Conservation (phyloP, 1,140 invertebrate species). For the Rhizoglyphus robini region DNA sequence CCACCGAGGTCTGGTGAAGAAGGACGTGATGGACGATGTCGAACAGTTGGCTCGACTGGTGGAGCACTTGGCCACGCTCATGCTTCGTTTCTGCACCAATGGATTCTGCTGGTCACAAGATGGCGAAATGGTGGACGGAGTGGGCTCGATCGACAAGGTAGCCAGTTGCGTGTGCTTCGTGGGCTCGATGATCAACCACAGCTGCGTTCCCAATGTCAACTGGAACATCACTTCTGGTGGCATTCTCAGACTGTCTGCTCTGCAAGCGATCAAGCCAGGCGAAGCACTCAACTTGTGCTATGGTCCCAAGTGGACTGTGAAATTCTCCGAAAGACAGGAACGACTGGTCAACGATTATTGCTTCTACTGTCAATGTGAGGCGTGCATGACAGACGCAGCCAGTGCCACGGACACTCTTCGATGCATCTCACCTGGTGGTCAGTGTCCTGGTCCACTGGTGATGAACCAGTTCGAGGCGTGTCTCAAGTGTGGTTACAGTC, state of each 20-base stretch:
- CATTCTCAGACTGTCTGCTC: background rate
- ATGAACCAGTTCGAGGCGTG: background rate
- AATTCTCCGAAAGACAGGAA: background rate
- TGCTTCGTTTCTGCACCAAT: background rate
- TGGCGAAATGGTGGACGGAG: background rate
- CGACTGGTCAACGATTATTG: background rate
- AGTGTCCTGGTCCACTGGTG: background rate
- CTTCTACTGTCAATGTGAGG: background rate
- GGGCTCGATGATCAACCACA: background rate
- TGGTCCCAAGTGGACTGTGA: background rate
- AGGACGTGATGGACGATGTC: background rate
- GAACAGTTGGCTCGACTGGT: background rate
- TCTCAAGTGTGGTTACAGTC: background rate
- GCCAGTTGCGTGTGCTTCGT: background rate
- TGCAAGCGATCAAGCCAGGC: background rate
- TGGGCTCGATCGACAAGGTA: background rate
- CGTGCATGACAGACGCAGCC: background rate
- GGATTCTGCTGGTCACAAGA: slow-evolving; percentile 4
- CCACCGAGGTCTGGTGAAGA: background rate
- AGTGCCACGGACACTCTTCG: background rate
- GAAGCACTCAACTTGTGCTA: background rate
- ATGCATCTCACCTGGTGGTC: background rate
- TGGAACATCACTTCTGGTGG: background rate
- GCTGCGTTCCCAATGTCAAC: background rate
- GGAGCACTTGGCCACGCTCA: background rate